These are phyloP conservation scores for Pollenia amentaria DNA, from an alignment of 2,888 invertebrate species.

Conservation along the genomic window DNA sequence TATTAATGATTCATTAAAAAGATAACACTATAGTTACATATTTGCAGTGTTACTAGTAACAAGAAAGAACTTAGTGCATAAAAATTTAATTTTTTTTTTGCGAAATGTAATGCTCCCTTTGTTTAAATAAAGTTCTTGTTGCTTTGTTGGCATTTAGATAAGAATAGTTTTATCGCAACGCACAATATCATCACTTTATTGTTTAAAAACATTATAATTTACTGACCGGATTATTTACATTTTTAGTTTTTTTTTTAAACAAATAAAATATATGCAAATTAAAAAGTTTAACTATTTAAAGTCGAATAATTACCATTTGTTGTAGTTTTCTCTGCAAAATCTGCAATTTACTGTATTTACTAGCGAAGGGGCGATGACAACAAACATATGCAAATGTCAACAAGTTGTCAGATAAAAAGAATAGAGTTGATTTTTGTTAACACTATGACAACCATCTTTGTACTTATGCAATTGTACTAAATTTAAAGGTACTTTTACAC, in stretches of 20 bases:
- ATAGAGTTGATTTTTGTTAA: conserved; percentile 48
- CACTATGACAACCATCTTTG: conserved; percentile 9
- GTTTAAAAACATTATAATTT: neutral
- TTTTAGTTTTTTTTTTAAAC: conserved; percentile 19
- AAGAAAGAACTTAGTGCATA: too few species aligned
- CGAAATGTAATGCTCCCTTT: conserved; percentile 6
- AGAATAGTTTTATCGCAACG: neutral
- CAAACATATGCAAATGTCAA: conserved; percentile 63
- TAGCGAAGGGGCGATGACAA: conserved; percentile 42
- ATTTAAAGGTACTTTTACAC: too few species aligned
- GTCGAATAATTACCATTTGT: neutral
- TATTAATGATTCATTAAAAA: too few species aligned
- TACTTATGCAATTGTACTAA: too few species aligned
- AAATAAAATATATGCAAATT: neutral
- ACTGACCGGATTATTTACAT: conserved; percentile 20
- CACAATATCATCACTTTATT: neutral
- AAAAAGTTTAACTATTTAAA: conserved; percentile 1
- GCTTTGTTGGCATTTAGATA: conserved; percentile 61
- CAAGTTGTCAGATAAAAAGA: conserved; percentile 27
- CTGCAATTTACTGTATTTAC: conserved; percentile 16
- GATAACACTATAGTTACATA: too few species aligned
- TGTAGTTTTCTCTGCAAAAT: conserved; percentile 12
- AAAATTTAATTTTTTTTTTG: neutral
- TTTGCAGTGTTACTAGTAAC: too few species aligned
- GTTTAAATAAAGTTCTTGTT: conserved; percentile 1